phyloP scores from a whole-genome alignment of 1,140 invertebrate species.

The Adelges cooleyi region DNA sequence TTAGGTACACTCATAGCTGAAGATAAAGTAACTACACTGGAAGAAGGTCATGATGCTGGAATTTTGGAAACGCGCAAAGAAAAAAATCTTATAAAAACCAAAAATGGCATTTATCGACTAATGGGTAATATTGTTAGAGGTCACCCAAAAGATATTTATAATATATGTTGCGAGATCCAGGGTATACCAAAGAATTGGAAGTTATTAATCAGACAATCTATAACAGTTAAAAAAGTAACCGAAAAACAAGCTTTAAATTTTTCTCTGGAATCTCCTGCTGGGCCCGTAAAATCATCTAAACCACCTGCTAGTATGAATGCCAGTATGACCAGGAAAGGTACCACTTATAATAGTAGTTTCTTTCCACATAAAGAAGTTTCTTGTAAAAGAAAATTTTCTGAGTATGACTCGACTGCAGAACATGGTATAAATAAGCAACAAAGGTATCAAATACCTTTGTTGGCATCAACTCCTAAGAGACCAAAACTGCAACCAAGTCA shows the following conservation, averaged over 20 bases:
- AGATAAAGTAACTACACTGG: neutral
- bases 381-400: neutral
- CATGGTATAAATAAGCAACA: neutral
- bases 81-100: neutral
- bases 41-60: slow-evolving; percentile 10
- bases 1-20: slow-evolving; percentile 1
- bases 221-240: neutral
- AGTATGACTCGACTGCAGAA: neutral
- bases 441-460: neutral
- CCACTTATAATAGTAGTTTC: neutral
- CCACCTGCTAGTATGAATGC: neutral
- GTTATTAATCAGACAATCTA: neutral
- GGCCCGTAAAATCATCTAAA: neutral
- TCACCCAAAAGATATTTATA: neutral
- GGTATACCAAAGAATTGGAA: slow-evolving; percentile 4
- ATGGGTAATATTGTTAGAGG: neutral
- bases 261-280: slow-evolving; percentile 6
- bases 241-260: neutral
- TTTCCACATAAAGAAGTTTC: neutral
- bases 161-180: neutral
- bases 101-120: slow-evolving; percentile 8
- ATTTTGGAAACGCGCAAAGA: neutral
- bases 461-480: slow-evolving; percentile 3
- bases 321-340: slow-evolving; percentile 1
- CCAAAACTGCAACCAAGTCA: neutral